phyloP scores from a whole-genome alignment of 64 coral and sea anemone genomes.

The Orbicella faveolata region DNA sequence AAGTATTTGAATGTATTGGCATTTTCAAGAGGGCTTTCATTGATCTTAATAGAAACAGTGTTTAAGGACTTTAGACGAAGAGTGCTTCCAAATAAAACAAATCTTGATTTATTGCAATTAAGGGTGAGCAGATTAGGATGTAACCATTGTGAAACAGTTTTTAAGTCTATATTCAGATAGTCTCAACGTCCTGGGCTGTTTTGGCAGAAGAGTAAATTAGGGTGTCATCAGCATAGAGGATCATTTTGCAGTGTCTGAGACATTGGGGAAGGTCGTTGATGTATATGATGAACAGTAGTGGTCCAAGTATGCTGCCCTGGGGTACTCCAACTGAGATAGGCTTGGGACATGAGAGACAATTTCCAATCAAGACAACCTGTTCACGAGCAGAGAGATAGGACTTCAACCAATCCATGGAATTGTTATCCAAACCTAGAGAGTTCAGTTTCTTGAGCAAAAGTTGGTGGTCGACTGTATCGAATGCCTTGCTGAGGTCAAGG shows the following conservation, averaged over 20 bases:
- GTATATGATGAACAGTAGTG: too few species aligned
- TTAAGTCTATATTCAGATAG: too few species aligned
- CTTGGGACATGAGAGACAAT: background rate
- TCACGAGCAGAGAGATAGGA: background rate
- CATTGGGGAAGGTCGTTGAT: too few species aligned
- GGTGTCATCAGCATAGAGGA: too few species aligned
- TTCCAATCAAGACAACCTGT: background rate
- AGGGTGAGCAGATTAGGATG: too few species aligned
- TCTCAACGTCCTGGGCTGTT: background rate
- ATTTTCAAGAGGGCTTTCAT: background rate
- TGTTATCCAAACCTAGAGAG: background rate
- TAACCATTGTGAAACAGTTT: too few species aligned
- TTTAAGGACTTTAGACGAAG: too few species aligned
- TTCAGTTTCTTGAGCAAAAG: conserved; percentile 17
- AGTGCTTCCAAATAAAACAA: too few species aligned
- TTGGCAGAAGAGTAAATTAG: too few species aligned
- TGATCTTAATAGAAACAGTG: background rate
- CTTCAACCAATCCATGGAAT: conserved; percentile 24
- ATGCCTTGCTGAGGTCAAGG: conserved; percentile 22
- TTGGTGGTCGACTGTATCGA: background rate
- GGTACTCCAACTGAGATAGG: background rate
- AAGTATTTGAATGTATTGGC: background rate
- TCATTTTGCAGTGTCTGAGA: too few species aligned
- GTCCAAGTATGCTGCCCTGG: background rate
- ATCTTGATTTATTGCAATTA: too few species aligned